Evolutionary conservation across 64 coral and sea anemone genomes (phyloP), one percentile per base, ranked within the genome.

Genomic region (Exaiptasia diaphana): DNA sequence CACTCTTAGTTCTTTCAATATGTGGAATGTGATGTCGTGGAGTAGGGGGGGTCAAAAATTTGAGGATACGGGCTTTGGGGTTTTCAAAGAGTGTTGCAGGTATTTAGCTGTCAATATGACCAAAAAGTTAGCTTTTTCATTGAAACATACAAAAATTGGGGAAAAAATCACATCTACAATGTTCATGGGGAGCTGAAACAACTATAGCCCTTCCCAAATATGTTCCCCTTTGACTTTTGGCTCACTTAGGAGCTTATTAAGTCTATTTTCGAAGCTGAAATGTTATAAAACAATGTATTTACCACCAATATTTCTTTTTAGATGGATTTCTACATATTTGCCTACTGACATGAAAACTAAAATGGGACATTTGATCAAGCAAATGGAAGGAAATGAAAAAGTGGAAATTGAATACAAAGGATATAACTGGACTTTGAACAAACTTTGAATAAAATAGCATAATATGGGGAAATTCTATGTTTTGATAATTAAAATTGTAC

Each of bases 391-490:
- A 61, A 55, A 68, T 33, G 56, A 75, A 54, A 57, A 50, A 62
- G 45, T 94, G 9, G 58, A 84, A 44, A 78, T 94, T 69, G 79
- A 71, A 58, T 77, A 83, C 41, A 94, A 42, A 46, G 79, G 85
- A 45, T 94, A 94, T 72, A 80, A 94, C 59, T 94, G 91, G 91
- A 84, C 78, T 79, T 67, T 94, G 12, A 94, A 94, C 56, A 94
- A 94, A 70, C 34, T 87, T 36, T 94, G 33, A 74, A n/a, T n/a
- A 93, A 57, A 58, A 69, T 24, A 68, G n/a, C 2, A 44, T 0
- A 0, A 48, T 6, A 44, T 29, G 38, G 10, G 12, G 26, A 14
- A 21, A 20, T 43, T 81, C 21, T 28, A 1, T 43, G 20, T 20
- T 11, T 35, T 65, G 15, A 65, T 3, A 3, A 34, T 65, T 5